Evolutionary conservation across 1,140 invertebrate genomes (phyloP), one percentile per base, ranked within the genome.

Genomic region (Zaprionus camerounensis): DNA sequence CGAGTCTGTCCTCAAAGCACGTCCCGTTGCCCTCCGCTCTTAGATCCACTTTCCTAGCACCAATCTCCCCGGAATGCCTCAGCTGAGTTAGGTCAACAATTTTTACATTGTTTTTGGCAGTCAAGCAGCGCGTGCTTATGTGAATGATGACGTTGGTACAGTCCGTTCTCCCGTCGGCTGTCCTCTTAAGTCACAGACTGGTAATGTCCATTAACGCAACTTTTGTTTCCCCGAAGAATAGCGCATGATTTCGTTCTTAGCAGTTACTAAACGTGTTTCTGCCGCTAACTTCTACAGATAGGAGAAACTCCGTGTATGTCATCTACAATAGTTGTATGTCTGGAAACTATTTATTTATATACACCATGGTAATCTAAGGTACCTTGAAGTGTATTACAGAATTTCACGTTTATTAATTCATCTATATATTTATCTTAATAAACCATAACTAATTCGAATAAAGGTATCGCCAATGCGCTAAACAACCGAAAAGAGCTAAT

Each of bases 81-180:
- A 63, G 59, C 64, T 69, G 55, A 70, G 67, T 74, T 80, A 58
- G 85, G 85, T 90, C 86, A 88, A 88, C 78, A 85, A 67, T 90
- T 85, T 90, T 70, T 88, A 71, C 82, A 74, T 82, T 85, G 79
- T 79, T 90, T 82, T 81, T 65, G 78, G 81, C 78, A 84, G 83
- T 56, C 67, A 57, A 76, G 76, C 58, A 80, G 70, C 67, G 85
- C 72, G 83, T 88, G 75, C 67, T 79, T 79, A 79, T 81, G 64
- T 51, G 49, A 76, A 72, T 81, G 80, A 76, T 77, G 74, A 79
- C 77, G 69, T 74, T 24, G 46, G 3, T 31, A 7, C 22, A 28
- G 15, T 6, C 6, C 22, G n/a, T 28, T 5, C 41, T 46, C 31
- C 15, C 7, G 46, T 12, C 20, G 13, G 5, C 1, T 11, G 3